Evolutionary conservation across 2,888 invertebrate species (phyloP), one percentile per base, ranked within the genome.

Genomic region (Chrysomela aeneicollis): DNA sequence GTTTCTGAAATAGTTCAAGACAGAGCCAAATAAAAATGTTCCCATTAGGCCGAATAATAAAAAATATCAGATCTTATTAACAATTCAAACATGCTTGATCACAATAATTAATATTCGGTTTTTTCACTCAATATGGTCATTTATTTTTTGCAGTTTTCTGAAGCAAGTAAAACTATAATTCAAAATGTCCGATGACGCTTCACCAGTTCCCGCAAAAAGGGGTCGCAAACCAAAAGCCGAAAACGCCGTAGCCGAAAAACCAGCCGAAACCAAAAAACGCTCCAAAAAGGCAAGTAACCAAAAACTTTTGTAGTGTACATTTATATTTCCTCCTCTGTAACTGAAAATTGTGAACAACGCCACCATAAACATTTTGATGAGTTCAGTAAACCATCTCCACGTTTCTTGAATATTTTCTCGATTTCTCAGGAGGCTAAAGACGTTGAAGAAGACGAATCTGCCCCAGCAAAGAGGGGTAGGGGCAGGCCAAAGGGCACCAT

Each of bases 401-500:
- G 2, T 2, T 3, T 3, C 12, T 42, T 42, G n/a, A 15, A 10
- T 15, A 42, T 42, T n/a, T 42, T 15, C 67, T 59, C 58, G 52
- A 59, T 51, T 55, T 64, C n/a, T 15, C 52, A 75, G 71, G 76
- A 76, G 2, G 22, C 57, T n/a, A 49, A 73, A 55, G 77, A 76
- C 10, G 76, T 70, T 1, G 77, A 74, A 49, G 79, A 78, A 9
- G 79, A 79, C 49, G 76, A 74, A 5, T 73, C 75, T 5, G 70
- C 78, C 10, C 85, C 86, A 46, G 84, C 83, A 19, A 87, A 87
- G 74, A 78, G 86, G 58, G 86, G 86, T 9, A 82, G 87, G 46
- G 87, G 87, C 49, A 80, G 87, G 66, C 87, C 87, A 30, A 86
- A 86, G 74, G 86, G 86, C 21, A 82, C 85, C 57, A 84, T 82